Percentiles rank a stretch among this genome's conserved stretches.
Evolutionary conservation across 1,140 invertebrate species (phyloP).

Genomic region (Vanessa tameamea): DNA sequence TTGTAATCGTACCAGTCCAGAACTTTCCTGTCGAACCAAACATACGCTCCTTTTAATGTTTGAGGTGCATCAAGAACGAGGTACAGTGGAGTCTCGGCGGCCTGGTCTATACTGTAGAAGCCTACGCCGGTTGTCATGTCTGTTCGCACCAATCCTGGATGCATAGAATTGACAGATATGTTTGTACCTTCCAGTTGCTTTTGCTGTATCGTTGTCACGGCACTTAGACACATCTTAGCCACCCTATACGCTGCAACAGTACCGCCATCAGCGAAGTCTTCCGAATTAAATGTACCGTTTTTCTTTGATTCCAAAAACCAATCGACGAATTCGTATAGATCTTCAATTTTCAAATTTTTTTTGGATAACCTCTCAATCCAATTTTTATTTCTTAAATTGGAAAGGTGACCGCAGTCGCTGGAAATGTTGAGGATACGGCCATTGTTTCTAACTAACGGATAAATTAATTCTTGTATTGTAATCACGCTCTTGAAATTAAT

Average conservation of each 20-base stretch:
- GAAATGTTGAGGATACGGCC: constrained; percentile 39
- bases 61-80: constrained; percentile 64
- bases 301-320: constrained; percentile 39
- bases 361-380: constrained; percentile 36
- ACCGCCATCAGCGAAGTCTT: constrained; percentile 52
- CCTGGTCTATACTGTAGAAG: constrained; percentile 83
- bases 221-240: constrained; percentile 47
- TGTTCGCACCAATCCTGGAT: constrained; percentile 86
- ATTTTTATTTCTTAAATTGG: constrained; percentile 32
- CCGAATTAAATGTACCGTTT: constrained; percentile 28
- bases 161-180: constrained; percentile 85
- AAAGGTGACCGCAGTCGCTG: constrained; percentile 38
- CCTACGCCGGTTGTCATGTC: constrained; percentile 87
- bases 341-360: constrained; percentile 24
- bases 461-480: constrained; percentile 35
- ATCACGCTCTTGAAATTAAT: constrained; percentile 37
- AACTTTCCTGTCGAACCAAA: constrained; percentile 69
- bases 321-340: constrained; percentile 34
- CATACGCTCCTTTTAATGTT: constrained; percentile 65
- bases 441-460: constrained; percentile 38
- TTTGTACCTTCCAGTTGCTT: constrained; percentile 80
- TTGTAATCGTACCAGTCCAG: constrained; percentile 62
- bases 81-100: constrained; percentile 70
- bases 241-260: constrained; percentile 27
- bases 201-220: constrained; percentile 84